Percentiles rank a stretch among this genome's conserved stretches.
Evolutionary conservation across 2,888 invertebrate genomes (phyloP).

Genomic region (Drosophila paracracens): DNA sequence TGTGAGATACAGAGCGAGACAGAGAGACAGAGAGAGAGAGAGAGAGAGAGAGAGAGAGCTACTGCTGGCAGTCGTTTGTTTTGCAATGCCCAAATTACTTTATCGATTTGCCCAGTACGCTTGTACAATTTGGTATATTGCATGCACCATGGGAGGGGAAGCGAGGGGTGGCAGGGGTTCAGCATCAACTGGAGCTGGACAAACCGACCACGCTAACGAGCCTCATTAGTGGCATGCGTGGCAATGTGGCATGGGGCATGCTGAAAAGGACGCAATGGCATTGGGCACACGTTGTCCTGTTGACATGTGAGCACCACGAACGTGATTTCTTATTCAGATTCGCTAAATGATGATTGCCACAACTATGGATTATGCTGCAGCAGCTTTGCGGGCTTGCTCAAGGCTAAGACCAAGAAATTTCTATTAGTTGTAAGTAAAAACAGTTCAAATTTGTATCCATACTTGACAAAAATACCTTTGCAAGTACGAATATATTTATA

Average conservation of each 20-base stretch:
- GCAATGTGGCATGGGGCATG: conserved; percentile 39
- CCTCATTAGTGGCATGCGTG: conserved; percentile 78
- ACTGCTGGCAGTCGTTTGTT: conserved; percentile 54
- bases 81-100: conserved; percentile 75
- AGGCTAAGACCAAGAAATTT: background rate
- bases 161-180: background rate
- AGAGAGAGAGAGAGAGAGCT: background rate
- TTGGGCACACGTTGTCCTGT: conserved; percentile 13
- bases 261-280: conserved; percentile 14
- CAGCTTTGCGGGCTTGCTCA: background rate
- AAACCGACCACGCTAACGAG: conserved; percentile 72
- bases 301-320: conserved; percentile 60
- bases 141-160: conserved; percentile 61
- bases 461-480: background rate
- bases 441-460: background rate
- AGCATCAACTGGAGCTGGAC: conserved; percentile 28
- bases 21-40: background rate
- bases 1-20: background rate
- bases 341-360: conserved; percentile 41
- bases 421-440: background rate
- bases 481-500: background rate
- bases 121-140: conserved; percentile 78
- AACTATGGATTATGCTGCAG: background rate
- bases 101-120: conserved; percentile 76
- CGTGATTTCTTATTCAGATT: conserved; percentile 64